Base-by-base conservation (phyloP, 2,113 vertebrate genomes). In the Uria aalge region DNA sequence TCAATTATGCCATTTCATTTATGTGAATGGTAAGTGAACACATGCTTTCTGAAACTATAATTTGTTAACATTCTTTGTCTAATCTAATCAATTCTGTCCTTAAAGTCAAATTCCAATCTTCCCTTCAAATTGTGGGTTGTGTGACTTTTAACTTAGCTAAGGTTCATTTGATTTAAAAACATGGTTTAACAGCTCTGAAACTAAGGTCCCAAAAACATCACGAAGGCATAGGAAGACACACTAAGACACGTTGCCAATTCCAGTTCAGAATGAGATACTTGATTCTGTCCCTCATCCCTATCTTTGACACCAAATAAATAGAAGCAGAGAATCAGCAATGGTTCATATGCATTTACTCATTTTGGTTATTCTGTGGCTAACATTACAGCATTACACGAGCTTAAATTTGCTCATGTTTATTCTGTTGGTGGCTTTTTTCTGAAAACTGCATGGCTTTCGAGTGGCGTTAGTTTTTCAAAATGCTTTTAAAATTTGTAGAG, bases 401-500 rank as follows among this genome's bases (percentile, higher is more conserved):
- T 92, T 94, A 73, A 30, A 67, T 85, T 91, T 78, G 53, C 41
- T 85, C 16, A 23, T 52, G 67, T 92, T 93, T 93, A 85, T 95
- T 93, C 30, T 88, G 20, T 50, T 88, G 60, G 73, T 0, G 0
- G 68, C 32, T 72, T 77, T 77, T 94, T 94, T 53, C 64, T 89
- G 83, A 95, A 85, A 92, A 72, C 32, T 57, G 30, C 69, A 19
- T 59, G 30, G 18, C 63, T 91, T 93, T 84, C 88, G 71, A 80
- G 32, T 62, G 27, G 36, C 50, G 63, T 77, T 94, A 86, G 64
- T 92, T 95, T 95, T 94, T 50, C 56, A 79, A 67, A 93, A 87
- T 53, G 56, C 52, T 90, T 96, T 96, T 96, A 93, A 92, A 60
- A 85, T 91, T 82, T 90, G 80, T 41, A 72, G 59, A 81, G 79